A percentile compares a stretch with the other conserved stretches of the same genome.
phyloP scores from a whole-genome alignment of 2,113 vertebrate species.

The Cepphus grylle region DNA sequence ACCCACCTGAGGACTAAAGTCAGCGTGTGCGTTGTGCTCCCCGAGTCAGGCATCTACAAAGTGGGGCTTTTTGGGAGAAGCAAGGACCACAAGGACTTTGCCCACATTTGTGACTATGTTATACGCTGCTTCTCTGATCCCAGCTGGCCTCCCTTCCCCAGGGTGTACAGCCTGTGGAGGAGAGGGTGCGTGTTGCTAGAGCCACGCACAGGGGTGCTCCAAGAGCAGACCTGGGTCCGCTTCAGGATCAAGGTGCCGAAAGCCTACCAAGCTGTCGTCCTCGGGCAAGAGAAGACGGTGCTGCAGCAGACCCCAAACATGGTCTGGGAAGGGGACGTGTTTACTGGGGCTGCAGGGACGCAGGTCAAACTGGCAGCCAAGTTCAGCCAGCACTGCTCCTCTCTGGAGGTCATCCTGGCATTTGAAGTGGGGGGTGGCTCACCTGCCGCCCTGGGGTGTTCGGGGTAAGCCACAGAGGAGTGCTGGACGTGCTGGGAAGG shows the following conservation, averaged over 20 bases:
- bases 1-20: conserved; percentile 77
- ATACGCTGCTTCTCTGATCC: conserved; percentile 61
- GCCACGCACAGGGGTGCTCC: conserved; percentile 76
- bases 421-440: conserved; percentile 68
- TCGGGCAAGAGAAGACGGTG: conserved; percentile 60
- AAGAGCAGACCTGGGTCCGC: conserved; percentile 66
- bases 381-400: conserved; percentile 20
- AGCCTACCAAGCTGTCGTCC: conserved; percentile 66
- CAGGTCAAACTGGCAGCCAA: conserved; percentile 71
- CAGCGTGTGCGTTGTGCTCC: conserved; percentile 69
- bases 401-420: conserved; percentile 75
- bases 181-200: conserved; percentile 80
- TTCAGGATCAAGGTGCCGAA: conserved; percentile 79
- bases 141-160: conserved; percentile 72
- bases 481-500: background rate
- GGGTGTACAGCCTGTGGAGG: conserved; percentile 71
- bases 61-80: conserved; percentile 72
- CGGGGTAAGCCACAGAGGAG: background rate
- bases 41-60: conserved; percentile 65
- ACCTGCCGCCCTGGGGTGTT: background rate
- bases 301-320: conserved; percentile 70
- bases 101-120: conserved; percentile 77
- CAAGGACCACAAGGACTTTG: conserved; percentile 60
- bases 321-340: conserved; percentile 78
- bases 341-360: conserved; percentile 35